Conservation (phyloP, 2,888 invertebrate genomes). For the Julus scanicus region DNA sequence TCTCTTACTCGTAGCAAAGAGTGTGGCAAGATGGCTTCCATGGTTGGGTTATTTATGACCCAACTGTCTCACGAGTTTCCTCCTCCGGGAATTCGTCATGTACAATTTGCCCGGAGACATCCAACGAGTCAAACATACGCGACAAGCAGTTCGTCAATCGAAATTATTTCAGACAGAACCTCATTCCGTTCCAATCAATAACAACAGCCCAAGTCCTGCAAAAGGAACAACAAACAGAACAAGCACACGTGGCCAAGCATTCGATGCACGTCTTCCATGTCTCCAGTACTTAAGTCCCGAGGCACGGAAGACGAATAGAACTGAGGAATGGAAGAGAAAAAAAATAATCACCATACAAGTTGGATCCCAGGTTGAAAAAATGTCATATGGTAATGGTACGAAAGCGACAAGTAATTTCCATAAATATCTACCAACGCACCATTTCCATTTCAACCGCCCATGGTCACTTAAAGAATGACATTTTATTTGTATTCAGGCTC, state of each 20-base stretch:
- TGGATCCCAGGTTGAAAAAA: background rate
- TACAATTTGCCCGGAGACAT: constrained; percentile 27
- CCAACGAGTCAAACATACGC: constrained; percentile 14
- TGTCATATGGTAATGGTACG: background rate
- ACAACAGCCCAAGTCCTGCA: background rate
- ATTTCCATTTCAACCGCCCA: background rate
- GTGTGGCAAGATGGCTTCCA: background rate
- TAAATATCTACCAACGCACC: background rate
- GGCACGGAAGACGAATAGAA: background rate
- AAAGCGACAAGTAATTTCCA: background rate
- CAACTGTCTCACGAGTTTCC: background rate
- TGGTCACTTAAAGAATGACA: background rate
- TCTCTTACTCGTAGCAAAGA: background rate
- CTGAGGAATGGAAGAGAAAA: background rate
- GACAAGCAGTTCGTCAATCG: constrained; percentile 26
- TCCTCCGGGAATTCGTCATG: constrained; percentile 18
- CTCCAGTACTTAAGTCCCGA: background rate
- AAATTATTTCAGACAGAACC: constrained; percentile 30
- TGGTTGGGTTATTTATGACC: background rate
- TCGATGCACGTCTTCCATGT: background rate
- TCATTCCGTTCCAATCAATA: background rate
- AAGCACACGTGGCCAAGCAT: background rate
- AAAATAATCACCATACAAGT: background rate
- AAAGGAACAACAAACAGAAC: constrained; percentile 12
- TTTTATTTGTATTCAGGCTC: background rate